A percentile compares a stretch with the other conserved stretches of the same genome.
These are phyloP conservation scores for Apus apus DNA, from an alignment of 2,113 vertebrate species.

Conservation along the genomic window DNA sequence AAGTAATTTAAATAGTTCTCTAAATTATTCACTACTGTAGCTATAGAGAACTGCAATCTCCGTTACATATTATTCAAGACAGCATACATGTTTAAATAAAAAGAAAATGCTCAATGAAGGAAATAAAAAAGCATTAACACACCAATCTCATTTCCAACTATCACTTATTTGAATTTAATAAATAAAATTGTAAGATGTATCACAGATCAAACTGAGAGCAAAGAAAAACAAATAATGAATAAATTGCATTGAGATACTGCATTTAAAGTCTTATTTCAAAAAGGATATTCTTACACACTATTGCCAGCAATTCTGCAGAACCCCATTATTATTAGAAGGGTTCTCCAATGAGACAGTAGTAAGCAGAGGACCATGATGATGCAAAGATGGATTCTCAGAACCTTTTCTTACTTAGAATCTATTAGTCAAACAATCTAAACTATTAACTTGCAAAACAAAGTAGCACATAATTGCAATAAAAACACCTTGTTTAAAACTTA, in stretches of 20 bases:
- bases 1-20: slow-evolving; percentile 73
- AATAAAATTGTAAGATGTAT: neutral
- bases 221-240: neutral
- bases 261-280: neutral
- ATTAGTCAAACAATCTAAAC: neutral
- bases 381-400: neutral
- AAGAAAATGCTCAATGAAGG: neutral
- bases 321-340: neutral
- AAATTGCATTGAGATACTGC: neutral
- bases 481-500: neutral
- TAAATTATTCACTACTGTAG: slow-evolving; percentile 77
- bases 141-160: neutral
- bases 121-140: neutral
- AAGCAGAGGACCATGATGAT: neutral
- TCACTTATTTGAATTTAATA: neutral
- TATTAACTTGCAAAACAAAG: slow-evolving; percentile 27
- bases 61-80: slow-evolving; percentile 54
- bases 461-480: neutral
- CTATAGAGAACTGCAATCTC: slow-evolving; percentile 72
- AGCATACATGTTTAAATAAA: slow-evolving; percentile 19
- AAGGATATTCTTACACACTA: neutral
- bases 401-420: neutral
- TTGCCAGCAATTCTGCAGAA: neutral
- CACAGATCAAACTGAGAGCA: neutral
- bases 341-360: neutral